Percentiles rank a stretch among this genome's conserved stretches.
Evolutionary conservation across 2,113 vertebrate species (phyloP).

Genomic region (Podarcis cretensis): DNA sequence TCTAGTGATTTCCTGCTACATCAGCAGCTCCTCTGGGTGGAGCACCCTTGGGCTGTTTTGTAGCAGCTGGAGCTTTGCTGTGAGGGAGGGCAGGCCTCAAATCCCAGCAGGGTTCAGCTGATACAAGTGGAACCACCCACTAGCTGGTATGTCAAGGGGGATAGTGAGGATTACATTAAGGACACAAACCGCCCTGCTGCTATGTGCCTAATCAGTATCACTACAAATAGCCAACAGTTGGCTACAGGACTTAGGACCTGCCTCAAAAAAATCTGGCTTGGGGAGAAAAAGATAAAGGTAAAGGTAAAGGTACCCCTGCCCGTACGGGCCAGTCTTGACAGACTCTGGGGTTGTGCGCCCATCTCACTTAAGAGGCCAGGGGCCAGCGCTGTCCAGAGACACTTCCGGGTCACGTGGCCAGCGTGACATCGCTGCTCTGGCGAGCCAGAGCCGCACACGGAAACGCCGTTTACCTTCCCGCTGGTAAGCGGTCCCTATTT

Average conservation of each 20-base stretch:
- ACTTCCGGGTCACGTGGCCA: too few relatives aligned
- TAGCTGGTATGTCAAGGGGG: not conserved
- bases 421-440: too few relatives aligned
- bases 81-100: not conserved
- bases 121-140: not conserved
- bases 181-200: not conserved
- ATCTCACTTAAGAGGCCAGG: too few relatives aligned
- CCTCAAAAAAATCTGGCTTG: not conserved
- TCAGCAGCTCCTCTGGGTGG: conserved; percentile 21
- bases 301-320: too few relatives aligned
- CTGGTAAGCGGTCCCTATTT: too few relatives aligned
- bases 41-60: not conserved
- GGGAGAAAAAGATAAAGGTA: not conserved
- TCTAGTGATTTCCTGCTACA: conserved; percentile 4
- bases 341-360: too few relatives aligned
- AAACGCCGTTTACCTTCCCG: too few relatives aligned
- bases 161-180: not conserved
- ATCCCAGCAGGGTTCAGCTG: not conserved
- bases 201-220: not conserved
- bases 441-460: too few relatives aligned
- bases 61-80: not conserved
- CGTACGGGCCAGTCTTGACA: too few relatives aligned
- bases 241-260: not conserved
- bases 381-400: too few relatives aligned
- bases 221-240: not conserved